Conservation (phyloP, 2,888 invertebrate genomes). For the Gisinianus flammeolus region DNA sequence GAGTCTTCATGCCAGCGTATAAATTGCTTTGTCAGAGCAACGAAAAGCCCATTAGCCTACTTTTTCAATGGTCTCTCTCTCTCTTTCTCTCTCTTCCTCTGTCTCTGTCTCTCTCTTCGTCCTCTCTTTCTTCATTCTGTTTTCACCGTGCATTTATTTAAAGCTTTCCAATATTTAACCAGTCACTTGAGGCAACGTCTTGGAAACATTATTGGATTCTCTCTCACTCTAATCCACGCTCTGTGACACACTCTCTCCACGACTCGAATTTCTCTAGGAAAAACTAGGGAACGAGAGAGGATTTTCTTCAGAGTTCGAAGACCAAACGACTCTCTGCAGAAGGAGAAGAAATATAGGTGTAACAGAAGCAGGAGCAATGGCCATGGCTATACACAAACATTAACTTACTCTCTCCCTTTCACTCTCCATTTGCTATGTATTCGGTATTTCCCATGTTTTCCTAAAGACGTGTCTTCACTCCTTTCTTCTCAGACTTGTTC, state of each 20-base stretch:
- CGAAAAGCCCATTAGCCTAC: constrained; percentile 34
- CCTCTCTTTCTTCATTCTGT: background rate
- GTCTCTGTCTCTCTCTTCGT: background rate
- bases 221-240: background rate
- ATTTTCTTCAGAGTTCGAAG: no score
- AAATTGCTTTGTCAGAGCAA: constrained; percentile 30
- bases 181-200: background rate
- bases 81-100: background rate
- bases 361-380: no score
- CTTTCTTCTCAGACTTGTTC: background rate
- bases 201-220: constrained; percentile 3
- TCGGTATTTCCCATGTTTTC: no score
- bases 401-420: background rate
- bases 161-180: constrained; percentile 22
- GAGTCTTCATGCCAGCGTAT: constrained; percentile 21
- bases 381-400: background rate
- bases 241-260: background rate
- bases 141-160: background rate
- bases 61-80: constrained; percentile 13
- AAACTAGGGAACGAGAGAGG: no score
- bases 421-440: no score
- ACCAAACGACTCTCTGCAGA: no score
- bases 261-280: no score
- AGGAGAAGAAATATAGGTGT: no score
- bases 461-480: no score